Evolutionary conservation across 2,888 invertebrate species (phyloP).

Genomic region (Hipparchia sbordonii): DNA sequence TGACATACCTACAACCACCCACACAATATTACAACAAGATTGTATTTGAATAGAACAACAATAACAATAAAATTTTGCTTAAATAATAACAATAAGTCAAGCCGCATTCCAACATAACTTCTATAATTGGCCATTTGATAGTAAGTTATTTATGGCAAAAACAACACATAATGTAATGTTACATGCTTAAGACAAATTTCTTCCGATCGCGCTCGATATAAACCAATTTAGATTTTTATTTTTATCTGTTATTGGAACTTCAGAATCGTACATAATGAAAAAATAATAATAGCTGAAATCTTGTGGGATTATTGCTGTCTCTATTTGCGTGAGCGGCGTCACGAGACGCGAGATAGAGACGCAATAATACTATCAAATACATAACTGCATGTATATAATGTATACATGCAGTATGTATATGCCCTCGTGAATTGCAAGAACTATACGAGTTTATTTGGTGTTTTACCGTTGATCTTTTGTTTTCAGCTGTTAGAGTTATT

Average conservation of each 20-base stretch:
- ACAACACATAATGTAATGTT: background rate
- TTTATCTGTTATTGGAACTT: too few species aligned
- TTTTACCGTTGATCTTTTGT: conserved; percentile 17
- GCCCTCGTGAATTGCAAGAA: background rate
- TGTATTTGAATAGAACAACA: conserved; percentile 5
- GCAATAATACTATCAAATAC: too few species aligned
- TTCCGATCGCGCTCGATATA: too few species aligned
- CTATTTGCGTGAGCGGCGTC: too few species aligned
- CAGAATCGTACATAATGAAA: too few species aligned
- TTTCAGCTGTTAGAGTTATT: conserved; percentile 94
- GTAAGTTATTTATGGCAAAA: background rate
- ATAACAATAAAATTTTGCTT: background rate
- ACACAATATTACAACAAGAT: background rate
- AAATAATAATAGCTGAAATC: too few species aligned
- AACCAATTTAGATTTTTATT: too few species aligned
- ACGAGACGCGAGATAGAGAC: too few species aligned
- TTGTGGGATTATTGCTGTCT: too few species aligned
- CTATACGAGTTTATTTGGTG: background rate
- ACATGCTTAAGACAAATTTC: background rate
- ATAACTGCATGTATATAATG: too few species aligned
- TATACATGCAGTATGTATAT: too few species aligned
- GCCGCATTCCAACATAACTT: background rate
- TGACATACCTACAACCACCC: background rate
- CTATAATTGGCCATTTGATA: background rate
- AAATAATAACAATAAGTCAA: background rate